Evolutionary conservation across 2,113 vertebrate species (phyloP).

Genomic region (Anhinga anhinga): DNA sequence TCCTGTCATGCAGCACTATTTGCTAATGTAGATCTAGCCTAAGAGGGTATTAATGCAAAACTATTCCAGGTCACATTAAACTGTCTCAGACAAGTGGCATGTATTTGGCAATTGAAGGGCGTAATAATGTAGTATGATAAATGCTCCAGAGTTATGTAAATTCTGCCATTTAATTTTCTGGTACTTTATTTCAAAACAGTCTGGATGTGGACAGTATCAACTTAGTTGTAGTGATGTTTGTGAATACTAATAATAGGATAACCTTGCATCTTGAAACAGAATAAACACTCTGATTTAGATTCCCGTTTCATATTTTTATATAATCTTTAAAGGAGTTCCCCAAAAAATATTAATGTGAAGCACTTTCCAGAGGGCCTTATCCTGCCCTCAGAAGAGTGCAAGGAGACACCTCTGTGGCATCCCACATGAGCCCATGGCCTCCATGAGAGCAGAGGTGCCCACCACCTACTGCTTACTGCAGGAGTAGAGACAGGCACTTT

Average conservation of each 20-base stretch:
- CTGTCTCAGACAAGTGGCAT: background rate
- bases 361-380: background rate
- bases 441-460: background rate
- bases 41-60: background rate
- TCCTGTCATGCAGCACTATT: background rate
- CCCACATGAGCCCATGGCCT: background rate
- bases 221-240: background rate
- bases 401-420: background rate
- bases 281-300: background rate
- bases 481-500: background rate
- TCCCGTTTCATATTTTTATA: background rate
- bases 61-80: background rate
- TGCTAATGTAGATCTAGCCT: background rate
- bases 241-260: background rate
- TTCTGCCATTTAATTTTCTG: conserved; percentile 39
- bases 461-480: background rate
- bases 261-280: background rate
- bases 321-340: background rate
- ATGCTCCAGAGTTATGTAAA: conserved; percentile 7
- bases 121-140: background rate
- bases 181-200: conserved; percentile 33
- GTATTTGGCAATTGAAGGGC: background rate
- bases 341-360: background rate
- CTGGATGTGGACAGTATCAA: background rate
- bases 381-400: background rate